Evolutionary conservation across 2,888 invertebrate genomes (phyloP).

Genomic region (Harmothoe impar): DNA sequence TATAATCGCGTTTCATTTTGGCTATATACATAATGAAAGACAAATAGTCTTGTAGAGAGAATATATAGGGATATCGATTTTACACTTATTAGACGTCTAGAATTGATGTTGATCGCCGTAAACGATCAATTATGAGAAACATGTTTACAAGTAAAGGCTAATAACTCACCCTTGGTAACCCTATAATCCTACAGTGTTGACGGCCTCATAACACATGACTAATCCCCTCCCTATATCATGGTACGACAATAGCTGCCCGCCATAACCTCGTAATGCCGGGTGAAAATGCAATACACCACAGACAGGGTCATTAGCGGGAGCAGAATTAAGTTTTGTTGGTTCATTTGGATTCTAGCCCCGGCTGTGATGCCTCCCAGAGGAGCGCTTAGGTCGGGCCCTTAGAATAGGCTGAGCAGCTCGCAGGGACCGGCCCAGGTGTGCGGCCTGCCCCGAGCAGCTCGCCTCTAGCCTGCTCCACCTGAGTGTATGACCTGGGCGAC

Average conservation of each 20-base stretch:
- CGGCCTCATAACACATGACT: neutral
- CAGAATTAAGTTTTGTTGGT: neutral
- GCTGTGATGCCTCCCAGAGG: neutral
- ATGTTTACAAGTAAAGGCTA: too few species aligned
- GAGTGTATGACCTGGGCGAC: neutral
- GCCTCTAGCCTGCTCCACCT: neutral
- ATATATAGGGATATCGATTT: too few species aligned
- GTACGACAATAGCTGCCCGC: neutral
- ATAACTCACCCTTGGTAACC: too few species aligned
- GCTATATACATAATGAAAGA: too few species aligned
- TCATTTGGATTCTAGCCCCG: conserved; percentile 12
- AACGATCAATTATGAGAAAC: too few species aligned
- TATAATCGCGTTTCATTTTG: too few species aligned
- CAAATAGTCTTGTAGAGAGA: too few species aligned
- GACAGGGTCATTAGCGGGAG: neutral
- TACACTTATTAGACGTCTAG: too few species aligned
- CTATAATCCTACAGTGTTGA: too few species aligned
- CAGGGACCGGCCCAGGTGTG: conserved; percentile 20
- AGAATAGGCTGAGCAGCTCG: neutral
- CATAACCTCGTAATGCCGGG: neutral
- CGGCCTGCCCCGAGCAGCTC: neutral
- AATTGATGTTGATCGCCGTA: too few species aligned
- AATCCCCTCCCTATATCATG: neutral
- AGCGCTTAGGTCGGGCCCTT: neutral
- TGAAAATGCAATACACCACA: too few species aligned